Percentiles rank a stretch among this genome's conserved stretches.
Conservation (phyloP, 2,888 invertebrate species). For the Eulithis prunata region DNA sequence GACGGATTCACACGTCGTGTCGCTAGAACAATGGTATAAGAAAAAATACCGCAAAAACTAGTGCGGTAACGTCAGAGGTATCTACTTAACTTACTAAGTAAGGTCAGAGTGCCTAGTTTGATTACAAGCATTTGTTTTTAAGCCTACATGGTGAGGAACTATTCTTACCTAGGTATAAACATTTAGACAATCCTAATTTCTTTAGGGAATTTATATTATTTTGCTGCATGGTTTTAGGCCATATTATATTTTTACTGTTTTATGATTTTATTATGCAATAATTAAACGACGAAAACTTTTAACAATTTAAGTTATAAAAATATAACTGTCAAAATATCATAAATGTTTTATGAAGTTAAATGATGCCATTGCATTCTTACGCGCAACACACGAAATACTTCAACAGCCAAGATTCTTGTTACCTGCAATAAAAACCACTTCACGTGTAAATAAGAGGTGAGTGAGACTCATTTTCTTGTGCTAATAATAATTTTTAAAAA, state of each 20-base stretch:
- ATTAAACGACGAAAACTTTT: not conserved
- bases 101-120: constrained; percentile 14
- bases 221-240: not conserved
- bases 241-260: not conserved
- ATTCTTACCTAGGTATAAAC: too few relatives aligned
- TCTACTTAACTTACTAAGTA: not conserved
- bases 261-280: not conserved
- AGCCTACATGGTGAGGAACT: too few relatives aligned
- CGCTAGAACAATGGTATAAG: constrained; percentile 22
- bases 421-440: too few relatives aligned
- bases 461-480: too few relatives aligned
- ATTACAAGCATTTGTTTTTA: not conserved
- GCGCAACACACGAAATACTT: not conserved
- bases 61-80: constrained; percentile 8
- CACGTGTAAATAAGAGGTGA: too few relatives aligned
- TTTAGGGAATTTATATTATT: not conserved
- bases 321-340: constrained; percentile 2
- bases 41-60: constrained; percentile 18
- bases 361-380: not conserved
- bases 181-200: not conserved
- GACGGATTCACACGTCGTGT: constrained; percentile 16
- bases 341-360: constrained; percentile 6
- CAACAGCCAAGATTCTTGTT: too few relatives aligned
- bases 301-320: constrained; percentile 4
- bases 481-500: too few relatives aligned